Evolutionary conservation across 2,113 vertebrate species (phyloP).

Genomic region (Etheostoma cragini): DNA sequence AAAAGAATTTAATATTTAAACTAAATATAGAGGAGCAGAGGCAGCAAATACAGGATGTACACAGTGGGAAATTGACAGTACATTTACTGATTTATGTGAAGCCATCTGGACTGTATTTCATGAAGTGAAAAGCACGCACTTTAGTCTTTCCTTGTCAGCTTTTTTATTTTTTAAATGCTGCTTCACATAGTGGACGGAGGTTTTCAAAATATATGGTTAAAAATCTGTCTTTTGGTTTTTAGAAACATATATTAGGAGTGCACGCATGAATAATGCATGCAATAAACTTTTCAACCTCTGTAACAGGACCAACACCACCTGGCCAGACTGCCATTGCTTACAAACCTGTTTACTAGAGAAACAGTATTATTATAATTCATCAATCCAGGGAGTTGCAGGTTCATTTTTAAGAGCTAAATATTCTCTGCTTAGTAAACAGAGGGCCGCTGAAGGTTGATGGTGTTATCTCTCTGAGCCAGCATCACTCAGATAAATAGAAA

Average conservation of each 20-base stretch:
- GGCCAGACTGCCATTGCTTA: conserved; percentile 7
- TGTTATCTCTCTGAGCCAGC: conserved; percentile 68
- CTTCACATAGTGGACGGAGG: not conserved
- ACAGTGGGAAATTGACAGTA: conserved; percentile 11
- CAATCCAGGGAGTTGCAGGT: conserved; percentile 13
- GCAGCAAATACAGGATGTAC: conserved; percentile 17
- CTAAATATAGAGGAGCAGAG: not conserved
- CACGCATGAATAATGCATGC: conserved; percentile 7
- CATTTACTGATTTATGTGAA: conserved; percentile 9
- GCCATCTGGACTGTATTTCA: conserved; percentile 14
- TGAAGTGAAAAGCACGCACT: not conserved
- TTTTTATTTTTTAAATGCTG: not conserved
- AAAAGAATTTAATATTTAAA: not conserved
- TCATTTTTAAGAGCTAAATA: conserved; percentile 29
- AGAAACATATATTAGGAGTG: not conserved
- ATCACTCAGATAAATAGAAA: conserved; percentile 52
- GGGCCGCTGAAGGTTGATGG: conserved; percentile 39
- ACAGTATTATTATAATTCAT: conserved; percentile 24
- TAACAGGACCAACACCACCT: not conserved
- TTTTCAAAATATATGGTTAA: not conserved
- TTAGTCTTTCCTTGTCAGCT: not conserved
- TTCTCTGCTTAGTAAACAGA: conserved; percentile 39
- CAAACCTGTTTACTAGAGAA: conserved; percentile 25
- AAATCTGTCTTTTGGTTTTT: not conserved
- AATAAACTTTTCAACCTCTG: not conserved